A percentile compares a stretch with the other conserved stretches of the same genome.
Conservation (phyloP, 2,113 vertebrate species). For the Poecilia latipinna region DNA sequence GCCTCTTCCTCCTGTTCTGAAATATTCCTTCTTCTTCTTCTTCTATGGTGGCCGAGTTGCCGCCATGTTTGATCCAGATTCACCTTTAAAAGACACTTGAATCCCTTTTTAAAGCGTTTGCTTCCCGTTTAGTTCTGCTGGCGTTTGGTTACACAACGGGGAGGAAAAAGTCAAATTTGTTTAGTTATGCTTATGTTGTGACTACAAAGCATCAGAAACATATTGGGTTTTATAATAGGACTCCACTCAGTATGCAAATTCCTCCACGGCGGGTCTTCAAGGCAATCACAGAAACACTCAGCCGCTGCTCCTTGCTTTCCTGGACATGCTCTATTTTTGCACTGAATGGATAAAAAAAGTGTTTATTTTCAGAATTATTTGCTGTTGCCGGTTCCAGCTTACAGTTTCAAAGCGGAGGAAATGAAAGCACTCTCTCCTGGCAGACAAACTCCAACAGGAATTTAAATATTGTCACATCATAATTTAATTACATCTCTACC, state of each 20-base stretch:
- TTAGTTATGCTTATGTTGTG: slow-evolving; percentile 45
- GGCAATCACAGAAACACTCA: slow-evolving; percentile 30
- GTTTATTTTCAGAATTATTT: slow-evolving; percentile 35
- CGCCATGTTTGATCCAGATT: background rate
- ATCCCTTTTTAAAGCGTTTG: background rate
- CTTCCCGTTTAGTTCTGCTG: background rate
- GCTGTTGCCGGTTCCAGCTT: background rate
- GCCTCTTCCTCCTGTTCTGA: background rate
- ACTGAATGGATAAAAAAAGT: slow-evolving; percentile 37
- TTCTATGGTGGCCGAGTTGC: background rate
- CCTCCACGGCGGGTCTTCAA: slow-evolving; percentile 33
- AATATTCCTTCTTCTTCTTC: background rate
- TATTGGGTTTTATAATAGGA: slow-evolving; percentile 47
- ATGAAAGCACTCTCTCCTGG: slow-evolving; percentile 4
- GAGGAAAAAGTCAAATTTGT: slow-evolving; percentile 27
- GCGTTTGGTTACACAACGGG: slow-evolving; percentile 6
- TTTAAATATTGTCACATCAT: slow-evolving; percentile 23
- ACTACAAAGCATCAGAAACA: slow-evolving; percentile 46
- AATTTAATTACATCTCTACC: slow-evolving; percentile 39
- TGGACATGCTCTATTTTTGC: slow-evolving; percentile 22
- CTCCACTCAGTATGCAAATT: slow-evolving; percentile 69
- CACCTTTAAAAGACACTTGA: background rate
- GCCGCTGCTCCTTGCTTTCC: slow-evolving; percentile 19
- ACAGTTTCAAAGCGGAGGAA: slow-evolving; percentile 27
- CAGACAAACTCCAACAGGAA: slow-evolving; percentile 21